Evolutionary conservation across 2,113 vertebrate species (phyloP), one percentile per base, ranked within the genome.

Genomic region (Pterocles orientalis): DNA sequence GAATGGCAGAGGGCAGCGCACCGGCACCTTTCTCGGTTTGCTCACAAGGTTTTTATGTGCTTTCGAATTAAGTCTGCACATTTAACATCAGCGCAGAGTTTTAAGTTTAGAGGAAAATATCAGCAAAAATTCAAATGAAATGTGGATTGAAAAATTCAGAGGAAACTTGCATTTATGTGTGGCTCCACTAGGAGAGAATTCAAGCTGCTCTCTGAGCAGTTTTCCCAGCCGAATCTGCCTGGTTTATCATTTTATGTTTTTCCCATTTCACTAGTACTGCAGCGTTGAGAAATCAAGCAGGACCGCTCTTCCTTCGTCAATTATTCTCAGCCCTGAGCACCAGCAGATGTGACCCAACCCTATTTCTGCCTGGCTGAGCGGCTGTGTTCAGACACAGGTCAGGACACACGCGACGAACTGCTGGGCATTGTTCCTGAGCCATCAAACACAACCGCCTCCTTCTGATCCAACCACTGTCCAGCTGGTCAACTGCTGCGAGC

Each of bases 351-450:
- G 61, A 73, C 64, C 60, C 80, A 78, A 51, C 21, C 18, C 69
- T 29, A 1, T 3, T n/a, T 62, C 6, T 54, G 65, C 16, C 77
- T 62, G 70, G 12, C 64, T 62, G 75, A 95, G 75, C 33, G 18
- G 9, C 8, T 0, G 17, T 5, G 15, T 5, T 18, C 66, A 66
- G 28, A 51, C 58, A 12, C 50, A 58, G 73, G 43, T 25, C 36
- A 62, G 45, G 50, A 61, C 82, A 65, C 2, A 69, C 34, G 43
- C 1, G 25, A 53, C 18, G 15, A n/a, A 51, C 56, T 10, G 20
- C 61, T 25, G 1, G 0, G 20, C 1, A 0, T 10, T 50, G 48
- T 3, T 65, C 41, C 61, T 36, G 34, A 31, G 28, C 68, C 18
- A n/a, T 5, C 69, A 41, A 12, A 75, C 5, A 45, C 43, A 66